Conservation (phyloP, 2,113 vertebrate species). For the Rhinoptilus africanus region DNA sequence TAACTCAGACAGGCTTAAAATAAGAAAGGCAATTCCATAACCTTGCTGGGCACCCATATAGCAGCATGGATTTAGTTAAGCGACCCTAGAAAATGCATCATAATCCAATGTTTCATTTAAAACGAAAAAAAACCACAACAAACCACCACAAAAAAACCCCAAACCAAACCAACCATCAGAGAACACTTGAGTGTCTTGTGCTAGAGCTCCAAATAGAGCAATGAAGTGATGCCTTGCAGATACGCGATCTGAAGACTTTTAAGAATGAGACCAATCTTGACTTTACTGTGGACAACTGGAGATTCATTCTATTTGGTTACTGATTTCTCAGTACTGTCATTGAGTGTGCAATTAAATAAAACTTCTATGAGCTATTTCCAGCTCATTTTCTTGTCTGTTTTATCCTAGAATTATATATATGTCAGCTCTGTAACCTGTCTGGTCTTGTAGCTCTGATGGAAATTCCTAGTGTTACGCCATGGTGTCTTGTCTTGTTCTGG, state of each 20-base stretch:
- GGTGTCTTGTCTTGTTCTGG: neutral
- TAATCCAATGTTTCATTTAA: neutral
- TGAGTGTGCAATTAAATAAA: neutral
- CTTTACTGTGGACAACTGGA: neutral
- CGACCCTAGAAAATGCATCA: neutral
- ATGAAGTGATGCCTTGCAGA: neutral
- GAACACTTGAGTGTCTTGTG: neutral
- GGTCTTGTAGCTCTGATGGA: neutral
- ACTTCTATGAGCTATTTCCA: neutral
- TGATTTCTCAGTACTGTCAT: neutral
- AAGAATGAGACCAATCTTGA: neutral
- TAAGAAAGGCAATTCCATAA: neutral
- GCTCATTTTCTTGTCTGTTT: neutral
- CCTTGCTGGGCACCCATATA: neutral
- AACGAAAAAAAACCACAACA: neutral
- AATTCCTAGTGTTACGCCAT: neutral
- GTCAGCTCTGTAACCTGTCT: neutral
- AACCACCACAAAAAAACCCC: accelerated
- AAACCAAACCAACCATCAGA: neutral
- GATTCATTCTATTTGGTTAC: neutral
- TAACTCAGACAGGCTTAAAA: too few relatives aligned
- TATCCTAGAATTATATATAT: neutral
- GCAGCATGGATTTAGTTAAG: neutral
- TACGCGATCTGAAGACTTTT: neutral
- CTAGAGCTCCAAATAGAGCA: neutral